These are phyloP conservation scores for Austrolebias charrua DNA, from an alignment of 2,797 vertebrate genomes.

Conservation along the genomic window DNA sequence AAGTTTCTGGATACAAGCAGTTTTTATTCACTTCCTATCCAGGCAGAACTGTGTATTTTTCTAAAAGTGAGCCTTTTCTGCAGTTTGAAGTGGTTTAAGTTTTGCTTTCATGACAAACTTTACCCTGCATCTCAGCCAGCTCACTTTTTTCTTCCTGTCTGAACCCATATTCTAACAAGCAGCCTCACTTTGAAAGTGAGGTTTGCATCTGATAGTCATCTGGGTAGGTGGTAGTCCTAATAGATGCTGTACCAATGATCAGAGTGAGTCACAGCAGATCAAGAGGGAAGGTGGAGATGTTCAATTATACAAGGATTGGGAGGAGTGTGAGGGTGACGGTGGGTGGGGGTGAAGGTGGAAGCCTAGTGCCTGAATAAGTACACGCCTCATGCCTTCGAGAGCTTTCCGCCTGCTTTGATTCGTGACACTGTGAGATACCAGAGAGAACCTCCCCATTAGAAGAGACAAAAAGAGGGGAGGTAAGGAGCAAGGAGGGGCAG, in stretches of 20 bases:
- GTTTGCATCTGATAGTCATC: conserved; percentile 44
- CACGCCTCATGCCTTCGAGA: conserved; percentile 43
- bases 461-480: conserved; percentile 24
- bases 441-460: conserved; percentile 29
- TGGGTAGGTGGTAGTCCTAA: conserved; percentile 52
- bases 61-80: conserved; percentile 24
- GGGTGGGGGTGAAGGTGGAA: conserved; percentile 16
- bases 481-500: background rate
- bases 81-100: conserved; percentile 35
- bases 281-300: conserved; percentile 5
- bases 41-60: conserved; percentile 25
- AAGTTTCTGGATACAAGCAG: conserved; percentile 20
- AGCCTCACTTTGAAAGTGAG: conserved; percentile 17
- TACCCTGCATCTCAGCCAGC: conserved; percentile 12
- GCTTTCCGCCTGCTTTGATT: conserved; percentile 60
- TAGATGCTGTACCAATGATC: conserved; percentile 14
- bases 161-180: conserved; percentile 5
- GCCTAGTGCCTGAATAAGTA: conserved; percentile 41
- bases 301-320: conserved; percentile 3
- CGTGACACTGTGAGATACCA: conserved; percentile 42
- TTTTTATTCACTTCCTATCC: conserved; percentile 35
- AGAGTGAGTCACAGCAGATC: conserved; percentile 3
- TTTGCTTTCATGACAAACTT: conserved; percentile 45
- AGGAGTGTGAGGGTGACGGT: background rate
- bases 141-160: background rate